Conservation (phyloP, 2,797 vertebrate species). For the Melanotaenia pygmaea region DNA sequence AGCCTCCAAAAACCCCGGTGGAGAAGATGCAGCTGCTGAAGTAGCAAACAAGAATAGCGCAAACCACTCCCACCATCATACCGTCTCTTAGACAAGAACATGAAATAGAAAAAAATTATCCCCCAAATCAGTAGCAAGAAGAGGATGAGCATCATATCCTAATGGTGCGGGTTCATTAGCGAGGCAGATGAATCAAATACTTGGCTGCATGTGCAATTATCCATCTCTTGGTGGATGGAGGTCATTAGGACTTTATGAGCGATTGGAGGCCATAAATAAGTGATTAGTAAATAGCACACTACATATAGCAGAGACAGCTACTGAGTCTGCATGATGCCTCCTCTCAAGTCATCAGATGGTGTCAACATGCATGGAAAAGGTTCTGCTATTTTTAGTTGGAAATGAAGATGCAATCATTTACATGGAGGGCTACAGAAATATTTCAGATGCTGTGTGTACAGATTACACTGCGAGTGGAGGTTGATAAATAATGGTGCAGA, state of each 20-base stretch:
- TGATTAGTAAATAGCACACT: constrained; percentile 65
- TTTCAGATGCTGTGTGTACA: neutral
- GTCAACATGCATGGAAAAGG: constrained; percentile 12
- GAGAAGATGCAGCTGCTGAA: constrained; percentile 3
- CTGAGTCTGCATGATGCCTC: constrained; percentile 36
- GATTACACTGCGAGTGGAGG: neutral
- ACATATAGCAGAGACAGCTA: constrained; percentile 44
- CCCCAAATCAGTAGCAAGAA: constrained; percentile 7
- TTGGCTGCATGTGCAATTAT: constrained; percentile 72
- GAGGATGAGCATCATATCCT: constrained; percentile 46
- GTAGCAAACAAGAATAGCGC: constrained; percentile 20
- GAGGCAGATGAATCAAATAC: constrained; percentile 71
- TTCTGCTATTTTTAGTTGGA: constrained; percentile 7
- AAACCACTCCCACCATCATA: neutral
- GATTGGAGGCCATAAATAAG: constrained; percentile 72
- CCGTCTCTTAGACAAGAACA: neutral
- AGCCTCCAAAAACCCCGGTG: constrained; percentile 19
- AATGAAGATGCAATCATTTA: neutral
- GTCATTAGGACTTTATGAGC: constrained; percentile 73
- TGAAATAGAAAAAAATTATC: constrained; percentile 6
- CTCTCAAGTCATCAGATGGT: constrained; percentile 9
- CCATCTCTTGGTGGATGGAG: constrained; percentile 58
- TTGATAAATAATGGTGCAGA: neutral
- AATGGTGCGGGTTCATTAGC: constrained; percentile 63
- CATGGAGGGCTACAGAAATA: neutral